phyloP scores from a whole-genome alignment of 2,113 vertebrate species.

The Oncorhynchus gorbuscha region DNA sequence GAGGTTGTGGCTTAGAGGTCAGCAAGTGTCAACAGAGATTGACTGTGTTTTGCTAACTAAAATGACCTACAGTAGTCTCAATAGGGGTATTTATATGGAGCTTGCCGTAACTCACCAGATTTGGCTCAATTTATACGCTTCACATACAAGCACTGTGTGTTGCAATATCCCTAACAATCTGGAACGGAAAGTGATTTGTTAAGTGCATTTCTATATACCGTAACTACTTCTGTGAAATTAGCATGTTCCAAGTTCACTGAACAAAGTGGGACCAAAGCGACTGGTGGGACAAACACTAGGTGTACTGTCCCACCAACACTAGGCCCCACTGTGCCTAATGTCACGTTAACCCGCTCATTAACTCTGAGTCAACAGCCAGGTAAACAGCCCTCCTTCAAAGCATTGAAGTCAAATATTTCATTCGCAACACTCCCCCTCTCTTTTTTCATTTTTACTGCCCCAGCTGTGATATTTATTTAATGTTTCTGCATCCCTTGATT shows the following conservation, averaged over 20 bases:
- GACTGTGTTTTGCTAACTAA: neutral
- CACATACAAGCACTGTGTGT: too few relatives aligned
- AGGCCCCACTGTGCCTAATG: neutral
- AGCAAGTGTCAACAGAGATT: neutral
- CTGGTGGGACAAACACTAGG: too few relatives aligned
- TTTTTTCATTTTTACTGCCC: neutral
- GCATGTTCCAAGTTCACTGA: too few relatives aligned
- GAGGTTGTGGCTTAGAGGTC: neutral
- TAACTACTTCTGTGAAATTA: too few relatives aligned
- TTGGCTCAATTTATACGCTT: neutral
- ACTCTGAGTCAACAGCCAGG: neutral
- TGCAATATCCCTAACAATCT: too few relatives aligned
- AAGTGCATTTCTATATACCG: too few relatives aligned
- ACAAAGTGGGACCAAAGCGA: too few relatives aligned
- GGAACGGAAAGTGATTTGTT: too few relatives aligned
- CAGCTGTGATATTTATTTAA: conserved; percentile 4
- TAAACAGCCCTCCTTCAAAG: neutral
- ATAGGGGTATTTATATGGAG: neutral
- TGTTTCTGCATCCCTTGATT: conserved; percentile 1
- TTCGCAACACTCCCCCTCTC: neutral
- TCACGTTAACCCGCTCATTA: neutral
- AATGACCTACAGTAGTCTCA: neutral
- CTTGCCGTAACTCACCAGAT: neutral
- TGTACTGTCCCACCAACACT: too few relatives aligned
- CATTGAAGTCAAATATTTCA: neutral